Percentiles rank a stretch among this genome's conserved stretches.
These are phyloP conservation scores for Cichlasoma orientale DNA, from an alignment of 2,797 vertebrate species.

Conservation along the genomic window DNA sequence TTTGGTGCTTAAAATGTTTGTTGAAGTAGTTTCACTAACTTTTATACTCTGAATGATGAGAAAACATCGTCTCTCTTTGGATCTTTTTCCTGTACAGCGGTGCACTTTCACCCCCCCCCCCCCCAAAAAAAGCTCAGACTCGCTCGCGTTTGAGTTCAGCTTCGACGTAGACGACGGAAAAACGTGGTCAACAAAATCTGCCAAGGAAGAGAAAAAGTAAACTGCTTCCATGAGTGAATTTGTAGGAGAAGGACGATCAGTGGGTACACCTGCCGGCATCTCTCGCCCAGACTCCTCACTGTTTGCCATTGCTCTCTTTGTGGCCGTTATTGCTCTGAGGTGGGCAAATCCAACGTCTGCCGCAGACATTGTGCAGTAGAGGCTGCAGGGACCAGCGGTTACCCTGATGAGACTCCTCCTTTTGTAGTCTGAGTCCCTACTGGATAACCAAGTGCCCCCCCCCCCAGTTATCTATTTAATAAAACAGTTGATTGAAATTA, in stretches of 20 bases:
- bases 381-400: background rate
- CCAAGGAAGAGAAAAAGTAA: background rate
- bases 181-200: background rate
- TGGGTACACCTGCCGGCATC: background rate
- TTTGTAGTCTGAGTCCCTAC: background rate
- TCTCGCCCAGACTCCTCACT: background rate
- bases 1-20: background rate
- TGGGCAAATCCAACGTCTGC: background rate
- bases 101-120: accelerated
- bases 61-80: background rate
- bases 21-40: background rate
- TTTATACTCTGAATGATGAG: background rate
- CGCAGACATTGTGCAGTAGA: background rate
- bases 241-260: background rate
- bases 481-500: background rate
- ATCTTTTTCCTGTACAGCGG: background rate
- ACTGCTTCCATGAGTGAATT: background rate
- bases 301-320: background rate
- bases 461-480: background rate
- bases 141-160: background rate
- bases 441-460: background rate
- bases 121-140: background rate
- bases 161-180: background rate
- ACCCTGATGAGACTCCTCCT: accelerated
- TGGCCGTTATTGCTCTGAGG: background rate